Percentiles rank a stretch among this genome's conserved stretches.
Evolutionary conservation across 1,140 invertebrate genomes (phyloP).

Genomic region (Megathymus violae): DNA sequence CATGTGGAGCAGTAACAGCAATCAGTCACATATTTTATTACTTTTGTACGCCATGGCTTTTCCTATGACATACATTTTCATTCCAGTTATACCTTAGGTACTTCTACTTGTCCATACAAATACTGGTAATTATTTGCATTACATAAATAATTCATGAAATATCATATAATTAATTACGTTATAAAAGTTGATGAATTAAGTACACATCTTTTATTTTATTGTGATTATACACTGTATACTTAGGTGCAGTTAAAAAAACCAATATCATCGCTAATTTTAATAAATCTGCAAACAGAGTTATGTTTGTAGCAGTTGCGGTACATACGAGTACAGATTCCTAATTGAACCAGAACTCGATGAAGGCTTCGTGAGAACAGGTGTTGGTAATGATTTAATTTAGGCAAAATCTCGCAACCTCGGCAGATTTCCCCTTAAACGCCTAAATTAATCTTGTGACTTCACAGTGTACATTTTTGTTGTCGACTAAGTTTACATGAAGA

Average conservation of each 20-base stretch:
- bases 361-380: constrained; percentile 65
- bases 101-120: too few relatives aligned
- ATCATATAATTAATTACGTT: too few relatives aligned
- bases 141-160: too few relatives aligned
- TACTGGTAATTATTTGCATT: too few relatives aligned
- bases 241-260: not conserved
- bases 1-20: constrained; percentile 8
- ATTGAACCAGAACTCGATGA: constrained; percentile 54
- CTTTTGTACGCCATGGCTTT: not conserved
- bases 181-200: too few relatives aligned
- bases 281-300: constrained; percentile 3
- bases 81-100: too few relatives aligned
- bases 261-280: constrained; percentile 6
- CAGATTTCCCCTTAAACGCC: constrained; percentile 57
- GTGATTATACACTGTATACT: too few relatives aligned
- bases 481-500: not conserved
- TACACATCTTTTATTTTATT: too few relatives aligned
- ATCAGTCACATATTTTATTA: constrained; percentile 27
- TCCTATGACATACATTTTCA: not conserved
- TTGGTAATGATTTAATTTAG: constrained; percentile 77
- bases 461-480: constrained; percentile 21
- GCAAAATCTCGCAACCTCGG: constrained; percentile 59
- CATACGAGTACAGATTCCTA: constrained; percentile 42
- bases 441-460: constrained; percentile 55
- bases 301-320: constrained; percentile 20